Base-by-base conservation (phyloP, 2,888 invertebrate genomes). In the Hypolimnas misippus region DNA sequence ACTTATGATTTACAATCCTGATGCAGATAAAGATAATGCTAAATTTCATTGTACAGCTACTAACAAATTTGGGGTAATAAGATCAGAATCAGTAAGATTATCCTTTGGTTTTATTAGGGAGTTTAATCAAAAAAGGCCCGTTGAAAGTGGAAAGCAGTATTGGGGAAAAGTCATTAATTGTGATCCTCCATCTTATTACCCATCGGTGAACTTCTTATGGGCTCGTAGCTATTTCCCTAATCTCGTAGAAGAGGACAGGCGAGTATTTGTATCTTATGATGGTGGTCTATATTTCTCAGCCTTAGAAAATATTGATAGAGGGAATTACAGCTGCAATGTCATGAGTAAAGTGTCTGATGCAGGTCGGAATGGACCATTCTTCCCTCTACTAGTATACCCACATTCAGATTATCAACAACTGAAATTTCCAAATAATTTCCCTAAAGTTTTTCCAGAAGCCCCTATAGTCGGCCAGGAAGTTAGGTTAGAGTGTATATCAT, bases 221-320 rank as follows among this genome's bases (percentile, higher is more conserved):
- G 96, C 97, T 8, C 94, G 98, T 67, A 96, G 96, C 76, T 96
- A 94, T 76, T 97, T 98, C 73, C 96, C 97, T 0, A 98, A 98
- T 83, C 96, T 98, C 73, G 98, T 99, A 0, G 97, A 98, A 81
- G 97, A 98, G 84, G 97, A 98, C 82, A 94, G 95, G 76, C 93
- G 98, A 70, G 97, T 98, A 0, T 98, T 99, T 92, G 98, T 98
- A 0, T 98, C 98, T 0, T 93, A 95, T 76, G 98, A 98, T 90
- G 98, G 98, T 46, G 96, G 98, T 12, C 93, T 99, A 14, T 99
- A 99, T 79, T 98, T 99, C 81, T 98, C 98, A 17, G 96, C 97
- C 6, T 93, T 99, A 73, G 98, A 98, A 86, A 95, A 95, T 29
- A 97, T 98, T 58, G 98, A 98, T 86, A 93, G 95, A 69, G 98